Conservation (phyloP, 1,140 invertebrate species). For the Leptinotarsa undecemlineata region DNA sequence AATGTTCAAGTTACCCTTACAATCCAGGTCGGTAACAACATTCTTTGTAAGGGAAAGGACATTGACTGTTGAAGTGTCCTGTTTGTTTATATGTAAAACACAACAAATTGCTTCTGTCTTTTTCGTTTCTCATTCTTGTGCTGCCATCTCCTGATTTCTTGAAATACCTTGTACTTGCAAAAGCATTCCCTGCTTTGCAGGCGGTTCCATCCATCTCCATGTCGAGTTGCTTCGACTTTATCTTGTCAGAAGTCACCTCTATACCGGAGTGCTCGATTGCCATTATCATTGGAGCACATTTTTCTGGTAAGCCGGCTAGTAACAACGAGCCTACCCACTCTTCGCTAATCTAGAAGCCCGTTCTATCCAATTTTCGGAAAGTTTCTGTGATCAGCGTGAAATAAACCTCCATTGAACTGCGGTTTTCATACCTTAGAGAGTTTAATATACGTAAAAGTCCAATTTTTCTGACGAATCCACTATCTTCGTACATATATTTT, state of each 20-base stretch:
- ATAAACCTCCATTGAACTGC: neutral
- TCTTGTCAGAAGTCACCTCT: conserved; percentile 20
- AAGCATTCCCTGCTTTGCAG: conserved; percentile 3
- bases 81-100: conserved; percentile 34
- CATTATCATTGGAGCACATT: conserved; percentile 31
- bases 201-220: conserved; percentile 20
- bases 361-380: neutral
- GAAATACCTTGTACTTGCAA: conserved; percentile 19
- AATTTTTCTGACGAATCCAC: conserved; percentile 28
- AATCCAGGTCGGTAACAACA: conserved; percentile 29
- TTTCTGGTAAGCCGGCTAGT: conserved; percentile 47
- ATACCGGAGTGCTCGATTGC: neutral
- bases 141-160: conserved; percentile 10
- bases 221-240: conserved; percentile 34
- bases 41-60: conserved; percentile 35
- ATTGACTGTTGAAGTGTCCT: conserved; percentile 25
- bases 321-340: conserved; percentile 24
- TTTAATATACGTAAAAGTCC: neutral
- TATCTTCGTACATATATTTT: conserved; percentile 30
- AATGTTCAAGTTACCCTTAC: conserved; percentile 28
- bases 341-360: conserved; percentile 30
- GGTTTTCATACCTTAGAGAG: conserved; percentile 9
- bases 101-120: conserved; percentile 15
- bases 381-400: neutral
- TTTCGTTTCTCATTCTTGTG: conserved; percentile 9